Evolutionary conservation across 2,888 invertebrate genomes (phyloP).

Genomic region (Tachina lurida): DNA sequence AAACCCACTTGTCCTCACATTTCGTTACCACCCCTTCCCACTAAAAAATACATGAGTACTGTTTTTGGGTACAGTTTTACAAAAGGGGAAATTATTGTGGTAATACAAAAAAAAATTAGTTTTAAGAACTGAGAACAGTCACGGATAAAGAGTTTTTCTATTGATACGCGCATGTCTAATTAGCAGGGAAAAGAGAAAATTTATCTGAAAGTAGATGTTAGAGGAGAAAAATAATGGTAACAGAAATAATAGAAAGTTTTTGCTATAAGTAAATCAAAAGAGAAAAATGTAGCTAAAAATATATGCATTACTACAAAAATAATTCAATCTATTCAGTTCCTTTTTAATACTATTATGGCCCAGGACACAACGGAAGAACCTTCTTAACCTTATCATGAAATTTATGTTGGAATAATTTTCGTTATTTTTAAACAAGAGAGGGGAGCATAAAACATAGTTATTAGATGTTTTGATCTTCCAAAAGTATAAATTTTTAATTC

Average conservation of each 20-base stretch:
- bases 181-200: neutral
- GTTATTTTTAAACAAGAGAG: no score
- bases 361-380: no score
- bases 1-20: neutral
- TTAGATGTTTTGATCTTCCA: no score
- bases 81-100: constrained; percentile 51
- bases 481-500: no score
- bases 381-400: no score
- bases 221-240: constrained; percentile 51
- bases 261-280: no score
- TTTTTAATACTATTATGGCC: neutral
- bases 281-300: no score
- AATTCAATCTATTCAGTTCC: neutral
- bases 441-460: no score
- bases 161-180: constrained; percentile 12
- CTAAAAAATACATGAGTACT: neutral
- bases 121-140: neutral
- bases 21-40: neutral
- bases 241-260: neutral
- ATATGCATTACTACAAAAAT: no score
- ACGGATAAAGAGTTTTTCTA: constrained; percentile 6
- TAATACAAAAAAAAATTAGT: constrained; percentile 14
- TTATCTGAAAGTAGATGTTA: constrained; percentile 18
- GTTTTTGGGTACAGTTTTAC: neutral
- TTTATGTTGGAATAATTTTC: no score